Percentiles rank a stretch among this genome's conserved stretches.
phyloP scores from a whole-genome alignment of 2,113 vertebrate genomes.

The Chaetops frenatus region DNA sequence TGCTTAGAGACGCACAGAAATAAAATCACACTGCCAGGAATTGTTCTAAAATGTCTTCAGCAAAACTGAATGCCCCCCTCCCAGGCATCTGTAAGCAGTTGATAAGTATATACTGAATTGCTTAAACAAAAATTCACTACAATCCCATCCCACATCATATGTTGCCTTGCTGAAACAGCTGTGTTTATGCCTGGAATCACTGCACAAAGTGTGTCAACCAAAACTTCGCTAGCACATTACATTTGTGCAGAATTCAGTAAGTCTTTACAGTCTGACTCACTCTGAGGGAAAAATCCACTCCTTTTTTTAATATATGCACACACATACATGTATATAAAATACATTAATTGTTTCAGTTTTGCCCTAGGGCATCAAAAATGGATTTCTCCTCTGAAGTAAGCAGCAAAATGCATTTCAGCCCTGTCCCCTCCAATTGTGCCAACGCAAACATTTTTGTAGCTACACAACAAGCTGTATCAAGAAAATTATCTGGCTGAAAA shows the following conservation, averaged over 20 bases:
- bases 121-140: background rate
- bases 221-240: fast-evolving
- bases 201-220: background rate
- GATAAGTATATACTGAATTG: background rate
- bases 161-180: constrained; percentile 9
- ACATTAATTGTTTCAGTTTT: background rate
- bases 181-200: constrained; percentile 16
- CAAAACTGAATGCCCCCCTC: background rate
- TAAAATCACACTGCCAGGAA: background rate
- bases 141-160: background rate
- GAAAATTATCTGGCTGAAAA: background rate
- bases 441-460: background rate
- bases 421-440: background rate
- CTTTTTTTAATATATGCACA: background rate
- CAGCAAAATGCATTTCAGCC: background rate
- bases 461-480: background rate
- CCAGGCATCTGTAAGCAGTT: background rate
- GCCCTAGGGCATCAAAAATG: background rate
- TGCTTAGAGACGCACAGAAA: constrained; percentile 4
- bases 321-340: background rate
- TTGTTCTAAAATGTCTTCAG: constrained; percentile 4
- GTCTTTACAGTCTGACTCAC: background rate
- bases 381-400: background rate
- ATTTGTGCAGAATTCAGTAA: background rate
- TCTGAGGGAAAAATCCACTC: background rate